Evolutionary conservation across 2,797 vertebrate genomes (phyloP), one percentile per base, ranked within the genome.

Genomic region (Malurus leucopterus): DNA sequence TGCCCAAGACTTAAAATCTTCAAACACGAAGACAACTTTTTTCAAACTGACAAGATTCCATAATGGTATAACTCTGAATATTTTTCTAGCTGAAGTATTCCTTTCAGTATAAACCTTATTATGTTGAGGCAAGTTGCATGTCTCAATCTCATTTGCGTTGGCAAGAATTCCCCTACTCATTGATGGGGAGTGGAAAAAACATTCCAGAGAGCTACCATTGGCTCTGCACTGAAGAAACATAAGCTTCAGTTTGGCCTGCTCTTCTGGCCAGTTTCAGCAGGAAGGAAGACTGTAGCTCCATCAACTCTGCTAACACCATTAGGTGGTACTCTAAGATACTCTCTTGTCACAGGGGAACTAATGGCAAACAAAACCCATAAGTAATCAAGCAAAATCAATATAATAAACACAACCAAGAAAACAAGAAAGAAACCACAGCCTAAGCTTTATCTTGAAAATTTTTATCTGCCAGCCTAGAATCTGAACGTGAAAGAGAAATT

Each of bases 141-240:
- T 91, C 83, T 96, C 53, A 88, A 94, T 92, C 92, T 91, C 72
- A 91, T 90, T 69, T 94, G 79, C 22, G 0, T 46, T 86, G 92
- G 86, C 90, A 96, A 91, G 61, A 88, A 86, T 34, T 92, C 90
- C 64, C 90, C 71, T 84, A 44, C 86, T 95, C 91, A 87, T 24
- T 88, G 94, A 92, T 71, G 80, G 61, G 68, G 57, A 96, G 88
- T 91, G 75, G 81, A 95, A 97, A 95, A 93, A 81, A 63, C 70
- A 90, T 78, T 91, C 41, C 51, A 0, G 26, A 79, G 65, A 90
- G 85, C 17, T 92, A 80, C 75, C 78, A 93, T 9, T 94, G 73
- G 82, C 89, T 84, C 81, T 74, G 29, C 57, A 57, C 20, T 82
- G 89, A 86, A 81, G 77, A 89, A 93, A 90, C 51, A 67, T 30